A percentile compares a stretch with the other conserved stretches of the same genome.
phyloP scores from a whole-genome alignment of 2,888 invertebrate species.

The Cantharis nigra region DNA sequence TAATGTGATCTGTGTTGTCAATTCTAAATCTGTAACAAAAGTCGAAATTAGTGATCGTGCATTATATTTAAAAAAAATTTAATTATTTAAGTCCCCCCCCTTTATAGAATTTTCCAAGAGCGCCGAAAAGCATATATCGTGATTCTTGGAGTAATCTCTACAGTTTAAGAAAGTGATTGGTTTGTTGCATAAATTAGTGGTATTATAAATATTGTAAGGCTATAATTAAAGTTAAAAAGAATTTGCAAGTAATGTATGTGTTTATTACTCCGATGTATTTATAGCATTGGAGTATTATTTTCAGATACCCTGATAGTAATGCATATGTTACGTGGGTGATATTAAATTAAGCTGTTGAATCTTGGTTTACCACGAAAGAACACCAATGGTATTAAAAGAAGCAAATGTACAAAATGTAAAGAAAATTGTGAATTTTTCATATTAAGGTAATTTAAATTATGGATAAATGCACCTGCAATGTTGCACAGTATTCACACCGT shows the following conservation, averaged over 20 bases:
- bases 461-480: slow-evolving; percentile 33
- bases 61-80: neutral
- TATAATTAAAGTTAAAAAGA: neutral
- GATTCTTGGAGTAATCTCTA: neutral
- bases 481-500: slow-evolving; percentile 28
- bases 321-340: slow-evolving; percentile 4
- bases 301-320: neutral
- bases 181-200: neutral
- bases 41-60: neutral
- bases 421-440: slow-evolving; percentile 27
- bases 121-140: neutral
- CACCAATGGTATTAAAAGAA: neutral
- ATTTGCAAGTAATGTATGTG: neutral
- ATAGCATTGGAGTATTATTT: neutral
- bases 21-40: slow-evolving; percentile 77
- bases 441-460: slow-evolving; percentile 34
- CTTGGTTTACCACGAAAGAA: neutral
- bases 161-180: neutral
- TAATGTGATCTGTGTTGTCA: slow-evolving; percentile 94
- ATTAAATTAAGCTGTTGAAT: slow-evolving; percentile 10
- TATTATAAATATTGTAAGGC: neutral
- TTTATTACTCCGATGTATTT: neutral
- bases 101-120: neutral
- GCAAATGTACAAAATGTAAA: slow-evolving; percentile 16
- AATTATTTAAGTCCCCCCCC: neutral